Conservation (phyloP, 1,140 invertebrate genomes). For the Dendroctonus ponderosae region DNA sequence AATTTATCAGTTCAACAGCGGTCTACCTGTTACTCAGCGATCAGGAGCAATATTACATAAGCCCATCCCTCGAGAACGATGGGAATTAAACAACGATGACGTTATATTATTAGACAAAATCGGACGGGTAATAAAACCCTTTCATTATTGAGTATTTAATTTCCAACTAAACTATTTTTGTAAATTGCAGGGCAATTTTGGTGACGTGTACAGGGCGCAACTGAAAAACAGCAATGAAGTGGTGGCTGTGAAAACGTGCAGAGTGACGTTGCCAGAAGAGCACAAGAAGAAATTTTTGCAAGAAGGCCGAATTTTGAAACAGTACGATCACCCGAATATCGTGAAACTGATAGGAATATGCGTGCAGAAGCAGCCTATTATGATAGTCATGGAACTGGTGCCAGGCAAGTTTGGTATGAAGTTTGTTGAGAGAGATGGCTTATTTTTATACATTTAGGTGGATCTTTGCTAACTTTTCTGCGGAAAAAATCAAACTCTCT, state of each 20-base stretch:
- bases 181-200: slow-evolving; percentile 82
- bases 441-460: slow-evolving; percentile 60
- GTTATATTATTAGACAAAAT: slow-evolving; percentile 91
- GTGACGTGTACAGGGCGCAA: slow-evolving; percentile 91
- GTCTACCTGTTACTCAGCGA: slow-evolving; percentile 83
- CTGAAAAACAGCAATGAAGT: slow-evolving; percentile 78
- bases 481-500: slow-evolving; percentile 72
- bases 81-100: slow-evolving; percentile 97
- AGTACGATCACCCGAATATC: slow-evolving; percentile 96
- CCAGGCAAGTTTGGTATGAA: slow-evolving; percentile 60
- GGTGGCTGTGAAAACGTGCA: slow-evolving; percentile 95
- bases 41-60: slow-evolving; percentile 86
- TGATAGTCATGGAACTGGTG: slow-evolving; percentile 99
- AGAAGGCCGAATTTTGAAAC: slow-evolving; percentile 92
- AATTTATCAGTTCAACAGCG: slow-evolving; percentile 79
- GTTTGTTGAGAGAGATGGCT: slow-evolving; percentile 15
- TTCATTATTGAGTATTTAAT: slow-evolving; percentile 1
- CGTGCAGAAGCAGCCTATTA: slow-evolving; percentile 96
- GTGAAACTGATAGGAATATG: slow-evolving; percentile 97
- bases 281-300: slow-evolving; percentile 95
- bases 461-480: slow-evolving; percentile 84
- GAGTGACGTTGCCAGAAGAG: slow-evolving; percentile 89
- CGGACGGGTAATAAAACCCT: slow-evolving; percentile 70
- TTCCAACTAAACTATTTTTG: not conserved
- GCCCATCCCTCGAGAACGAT: slow-evolving; percentile 86